Conservation (phyloP, 1,140 invertebrate species). For the Cydia splendana region DNA sequence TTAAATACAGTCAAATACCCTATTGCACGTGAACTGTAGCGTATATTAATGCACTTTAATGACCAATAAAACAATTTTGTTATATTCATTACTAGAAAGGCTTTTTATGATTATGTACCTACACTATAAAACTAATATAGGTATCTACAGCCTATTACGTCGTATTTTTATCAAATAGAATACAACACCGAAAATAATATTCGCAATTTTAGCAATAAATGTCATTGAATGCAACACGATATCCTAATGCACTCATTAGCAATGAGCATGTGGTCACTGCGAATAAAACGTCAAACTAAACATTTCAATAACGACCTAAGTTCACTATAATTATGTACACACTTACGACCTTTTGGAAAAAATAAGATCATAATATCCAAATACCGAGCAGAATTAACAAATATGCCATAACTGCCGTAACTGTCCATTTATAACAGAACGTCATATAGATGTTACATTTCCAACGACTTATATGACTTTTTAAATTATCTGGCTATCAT, state of each 20-base stretch:
- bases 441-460: not conserved
- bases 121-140: not conserved
- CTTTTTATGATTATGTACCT: too few species aligned
- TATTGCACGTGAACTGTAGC: too few species aligned
- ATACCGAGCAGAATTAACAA: conserved; percentile 9
- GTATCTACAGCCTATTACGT: too few species aligned
- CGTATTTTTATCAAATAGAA: too few species aligned
- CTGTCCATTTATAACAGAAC: not conserved
- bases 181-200: not conserved
- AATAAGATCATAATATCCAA: not conserved
- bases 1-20: too few species aligned
- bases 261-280: conserved; percentile 7
- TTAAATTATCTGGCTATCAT: not conserved
- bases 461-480: not conserved
- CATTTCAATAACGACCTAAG: not conserved
- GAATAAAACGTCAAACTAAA: not conserved
- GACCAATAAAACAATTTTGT: too few species aligned
- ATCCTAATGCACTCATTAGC: conserved; percentile 21
- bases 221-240: not conserved
- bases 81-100: too few species aligned
- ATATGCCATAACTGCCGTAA: not conserved
- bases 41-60: too few species aligned
- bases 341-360: not conserved
- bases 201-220: conserved; percentile 12
- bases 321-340: not conserved